A percentile compares a stretch with the other conserved stretches of the same genome.
These are phyloP conservation scores for Clitarchus hookeri DNA, from an alignment of 2,888 invertebrate genomes.

Conservation along the genomic window DNA sequence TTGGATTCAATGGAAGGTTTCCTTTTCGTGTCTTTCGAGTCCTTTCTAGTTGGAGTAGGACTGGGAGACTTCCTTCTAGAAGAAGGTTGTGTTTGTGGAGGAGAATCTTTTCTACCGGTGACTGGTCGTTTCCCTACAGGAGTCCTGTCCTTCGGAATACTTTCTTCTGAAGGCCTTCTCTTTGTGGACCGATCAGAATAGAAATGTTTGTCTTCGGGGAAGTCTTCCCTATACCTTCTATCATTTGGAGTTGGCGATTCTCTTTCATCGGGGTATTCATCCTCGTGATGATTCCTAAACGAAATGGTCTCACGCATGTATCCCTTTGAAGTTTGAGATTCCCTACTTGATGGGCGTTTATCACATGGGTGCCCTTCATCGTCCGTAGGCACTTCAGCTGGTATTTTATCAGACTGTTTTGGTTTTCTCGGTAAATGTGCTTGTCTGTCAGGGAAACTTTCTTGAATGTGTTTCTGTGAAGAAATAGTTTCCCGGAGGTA, in stretches of 20 bases:
- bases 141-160: constrained; percentile 24
- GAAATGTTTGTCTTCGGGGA: constrained; percentile 29
- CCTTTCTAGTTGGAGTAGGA: constrained; percentile 26
- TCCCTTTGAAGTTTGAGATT: background rate
- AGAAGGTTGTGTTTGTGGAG: constrained; percentile 26
- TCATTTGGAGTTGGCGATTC: constrained; percentile 20
- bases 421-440: constrained; percentile 26
- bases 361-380: background rate
- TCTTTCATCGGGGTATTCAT: constrained; percentile 25
- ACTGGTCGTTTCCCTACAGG: constrained; percentile 22
- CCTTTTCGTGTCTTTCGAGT: constrained; percentile 53
- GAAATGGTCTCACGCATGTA: constrained; percentile 17
- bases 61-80: constrained; percentile 27
- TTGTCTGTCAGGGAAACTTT: constrained; percentile 9
- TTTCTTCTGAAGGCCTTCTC: background rate
- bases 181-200: background rate
- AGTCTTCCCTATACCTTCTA: constrained; percentile 22
- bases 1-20: constrained; percentile 46
- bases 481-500: constrained; percentile 19
- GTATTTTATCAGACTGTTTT: background rate
- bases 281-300: constrained; percentile 17
- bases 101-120: constrained; percentile 25
- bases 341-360: constrained; percentile 1
- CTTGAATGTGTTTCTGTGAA: constrained; percentile 11
- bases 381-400: constrained; percentile 19